phyloP scores from a whole-genome alignment of 1,140 invertebrate genomes.

The Saccostrea cuccullata region DNA sequence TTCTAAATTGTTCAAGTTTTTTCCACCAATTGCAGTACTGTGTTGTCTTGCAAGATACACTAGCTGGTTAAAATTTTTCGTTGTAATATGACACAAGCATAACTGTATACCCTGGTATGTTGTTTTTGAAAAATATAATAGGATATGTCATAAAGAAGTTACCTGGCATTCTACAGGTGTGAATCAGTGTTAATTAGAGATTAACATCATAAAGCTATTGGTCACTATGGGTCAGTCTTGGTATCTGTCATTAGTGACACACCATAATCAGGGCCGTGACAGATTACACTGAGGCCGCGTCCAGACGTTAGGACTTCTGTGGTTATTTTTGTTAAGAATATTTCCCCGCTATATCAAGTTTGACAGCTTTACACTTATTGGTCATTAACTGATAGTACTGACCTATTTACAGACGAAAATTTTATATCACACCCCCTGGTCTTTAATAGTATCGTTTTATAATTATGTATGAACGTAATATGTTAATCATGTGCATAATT shows the following conservation, averaged over 20 bases:
- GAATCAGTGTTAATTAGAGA: conserved; percentile 9
- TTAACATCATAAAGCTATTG: not conserved
- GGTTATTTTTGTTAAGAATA: not conserved
- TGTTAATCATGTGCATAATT: not conserved
- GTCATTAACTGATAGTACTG: conserved; percentile 8
- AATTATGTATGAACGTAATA: not conserved
- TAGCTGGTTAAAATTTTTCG: too few relatives aligned
- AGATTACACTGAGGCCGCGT: not conserved
- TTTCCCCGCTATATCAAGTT: not conserved
- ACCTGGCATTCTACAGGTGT: not conserved
- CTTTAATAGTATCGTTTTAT: not conserved
- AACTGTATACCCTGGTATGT: too few relatives aligned
- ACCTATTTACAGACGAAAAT: not conserved
- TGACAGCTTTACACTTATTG: conserved; percentile 19
- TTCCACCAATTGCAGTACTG: too few relatives aligned
- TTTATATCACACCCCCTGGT: not conserved
- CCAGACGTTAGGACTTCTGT: not conserved
- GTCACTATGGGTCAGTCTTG: not conserved
- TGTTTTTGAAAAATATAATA: too few relatives aligned
- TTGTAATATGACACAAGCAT: too few relatives aligned
- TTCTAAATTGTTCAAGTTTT: too few relatives aligned
- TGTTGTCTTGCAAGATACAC: too few relatives aligned
- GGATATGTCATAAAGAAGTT: too few relatives aligned
- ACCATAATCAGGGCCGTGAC: not conserved
- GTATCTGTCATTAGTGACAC: not conserved